These are phyloP conservation scores for Zapus hudsonius DNA, from an alignment of 2,113 vertebrate genomes.

Conservation along the genomic window DNA sequence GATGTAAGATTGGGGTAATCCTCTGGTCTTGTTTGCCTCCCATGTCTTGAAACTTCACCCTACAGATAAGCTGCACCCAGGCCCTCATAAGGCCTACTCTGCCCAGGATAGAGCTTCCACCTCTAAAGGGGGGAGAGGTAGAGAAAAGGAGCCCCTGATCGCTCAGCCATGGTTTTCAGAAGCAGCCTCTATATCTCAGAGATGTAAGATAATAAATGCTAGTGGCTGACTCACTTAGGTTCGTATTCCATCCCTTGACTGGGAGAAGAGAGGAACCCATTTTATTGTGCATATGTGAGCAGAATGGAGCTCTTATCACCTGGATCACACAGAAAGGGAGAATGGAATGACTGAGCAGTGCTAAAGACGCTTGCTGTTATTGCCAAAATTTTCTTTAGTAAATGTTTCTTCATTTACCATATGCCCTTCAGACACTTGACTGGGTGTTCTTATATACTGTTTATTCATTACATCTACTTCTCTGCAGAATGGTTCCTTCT, in stretches of 20 bases:
- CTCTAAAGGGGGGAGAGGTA: background rate
- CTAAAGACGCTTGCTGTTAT: background rate
- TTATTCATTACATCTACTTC: background rate
- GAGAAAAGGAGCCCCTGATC: background rate
- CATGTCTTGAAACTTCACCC: background rate
- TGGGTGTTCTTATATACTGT: background rate
- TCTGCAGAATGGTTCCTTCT: background rate
- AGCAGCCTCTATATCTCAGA: background rate
- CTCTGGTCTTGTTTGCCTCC: background rate
- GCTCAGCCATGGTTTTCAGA: background rate
- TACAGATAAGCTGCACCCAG: background rate
- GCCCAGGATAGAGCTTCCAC: background rate
- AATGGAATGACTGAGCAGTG: background rate
- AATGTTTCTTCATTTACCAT: background rate
- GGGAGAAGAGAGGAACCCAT: background rate
- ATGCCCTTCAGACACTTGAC: background rate
- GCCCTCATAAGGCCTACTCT: background rate
- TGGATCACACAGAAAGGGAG: background rate
- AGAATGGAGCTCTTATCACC: background rate
- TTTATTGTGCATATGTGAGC: background rate
- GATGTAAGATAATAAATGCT: background rate
- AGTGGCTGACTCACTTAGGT: background rate
- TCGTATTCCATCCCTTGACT: background rate
- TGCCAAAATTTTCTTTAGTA: conserved; percentile 12
- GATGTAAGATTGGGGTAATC: background rate